phyloP scores from a whole-genome alignment of 2,888 invertebrate genomes.

The Luperina nickerlii region DNA sequence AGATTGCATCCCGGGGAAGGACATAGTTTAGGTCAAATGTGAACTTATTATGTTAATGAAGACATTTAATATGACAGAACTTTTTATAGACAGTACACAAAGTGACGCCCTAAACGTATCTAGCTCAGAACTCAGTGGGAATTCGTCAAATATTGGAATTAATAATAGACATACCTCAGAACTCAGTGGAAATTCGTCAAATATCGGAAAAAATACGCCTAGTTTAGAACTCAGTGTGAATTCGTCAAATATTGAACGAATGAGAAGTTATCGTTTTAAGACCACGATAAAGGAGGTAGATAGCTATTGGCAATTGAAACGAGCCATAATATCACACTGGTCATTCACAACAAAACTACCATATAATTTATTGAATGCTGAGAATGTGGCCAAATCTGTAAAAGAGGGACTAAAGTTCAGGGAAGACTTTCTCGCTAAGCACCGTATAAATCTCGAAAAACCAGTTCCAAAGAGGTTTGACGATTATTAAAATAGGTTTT shows the following conservation, averaged over 20 bases:
- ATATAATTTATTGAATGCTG: rapidly evolving
- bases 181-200: neutral
- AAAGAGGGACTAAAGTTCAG: conserved; percentile 13
- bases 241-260: neutral
- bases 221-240: too few species aligned
- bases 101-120: neutral
- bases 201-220: neutral
- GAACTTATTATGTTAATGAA: conserved; percentile 4
- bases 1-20: too few species aligned
- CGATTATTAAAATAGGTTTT: neutral
- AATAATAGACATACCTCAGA: neutral
- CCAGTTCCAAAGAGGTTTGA: neutral
- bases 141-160: neutral
- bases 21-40: neutral
- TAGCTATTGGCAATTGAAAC: conserved; percentile 6
- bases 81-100: neutral
- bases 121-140: neutral
- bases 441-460: neutral
- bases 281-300: neutral
- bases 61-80: conserved; percentile 15
- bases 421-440: neutral
- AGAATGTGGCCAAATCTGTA: neutral
- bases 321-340: conserved; percentile 6
- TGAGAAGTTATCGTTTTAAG: neutral
- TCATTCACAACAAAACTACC: conserved; percentile 1